Evolutionary conservation across 1,140 invertebrate species (phyloP).

Genomic region (Brachionus manjavacas): DNA sequence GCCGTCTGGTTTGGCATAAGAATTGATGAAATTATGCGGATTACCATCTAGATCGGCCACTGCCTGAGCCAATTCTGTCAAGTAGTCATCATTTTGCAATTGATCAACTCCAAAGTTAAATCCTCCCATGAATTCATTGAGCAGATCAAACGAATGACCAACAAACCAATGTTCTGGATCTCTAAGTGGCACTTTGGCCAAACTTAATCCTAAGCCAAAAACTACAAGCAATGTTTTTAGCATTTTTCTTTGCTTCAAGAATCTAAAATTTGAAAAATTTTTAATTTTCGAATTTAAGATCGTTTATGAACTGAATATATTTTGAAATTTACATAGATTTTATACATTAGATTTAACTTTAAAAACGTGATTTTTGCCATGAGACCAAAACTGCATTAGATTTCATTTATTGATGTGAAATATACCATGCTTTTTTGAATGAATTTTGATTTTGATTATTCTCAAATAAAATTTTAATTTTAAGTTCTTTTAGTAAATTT

Average conservation of each 20-base stretch:
- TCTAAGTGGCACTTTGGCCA: not conserved
- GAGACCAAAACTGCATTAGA: too few relatives aligned
- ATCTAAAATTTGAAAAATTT: not conserved
- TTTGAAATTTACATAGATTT: not conserved
- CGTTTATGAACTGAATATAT: too few relatives aligned
- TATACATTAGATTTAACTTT: not conserved
- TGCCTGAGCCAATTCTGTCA: not conserved
- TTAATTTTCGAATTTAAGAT: not conserved
- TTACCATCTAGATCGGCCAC: constrained; percentile 7
- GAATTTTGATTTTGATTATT: too few relatives aligned
- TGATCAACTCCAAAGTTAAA: constrained; percentile 9
- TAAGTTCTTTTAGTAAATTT: too few relatives aligned
- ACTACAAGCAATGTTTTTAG: not conserved
- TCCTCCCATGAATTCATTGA: constrained; percentile 20
- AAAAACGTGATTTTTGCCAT: not conserved
- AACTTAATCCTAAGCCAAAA: not conserved
- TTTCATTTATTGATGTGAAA: too few relatives aligned
- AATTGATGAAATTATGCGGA: constrained; percentile 5
- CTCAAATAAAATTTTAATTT: too few relatives aligned
- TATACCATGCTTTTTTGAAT: too few relatives aligned
- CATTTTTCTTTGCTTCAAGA: not conserved
- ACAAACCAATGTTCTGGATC: not conserved
- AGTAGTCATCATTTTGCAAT: not conserved
- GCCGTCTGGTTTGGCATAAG: not conserved
- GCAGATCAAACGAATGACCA: not conserved